Conservation (phyloP, 2,797 vertebrate species). For the Amphiprion clarkii region DNA sequence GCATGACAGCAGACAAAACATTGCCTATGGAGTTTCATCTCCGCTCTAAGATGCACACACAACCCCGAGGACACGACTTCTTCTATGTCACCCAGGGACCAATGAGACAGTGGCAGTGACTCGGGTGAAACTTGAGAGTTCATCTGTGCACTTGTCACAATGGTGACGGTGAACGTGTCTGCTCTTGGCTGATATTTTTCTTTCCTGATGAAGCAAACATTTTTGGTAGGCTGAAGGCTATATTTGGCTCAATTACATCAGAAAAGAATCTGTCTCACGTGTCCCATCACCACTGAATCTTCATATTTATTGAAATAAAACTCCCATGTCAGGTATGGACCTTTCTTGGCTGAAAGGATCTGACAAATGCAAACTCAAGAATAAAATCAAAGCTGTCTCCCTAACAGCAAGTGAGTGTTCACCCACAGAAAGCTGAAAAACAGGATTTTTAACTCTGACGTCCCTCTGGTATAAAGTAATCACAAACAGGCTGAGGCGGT, state of each 20-base stretch:
- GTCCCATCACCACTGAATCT: not conserved
- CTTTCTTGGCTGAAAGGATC: constrained; percentile 2
- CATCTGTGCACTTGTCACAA: constrained; percentile 63
- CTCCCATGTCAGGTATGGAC: not conserved
- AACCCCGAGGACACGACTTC: constrained; percentile 66
- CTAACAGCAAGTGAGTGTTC: not conserved
- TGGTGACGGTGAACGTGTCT: constrained; percentile 34
- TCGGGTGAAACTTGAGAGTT: constrained; percentile 59
- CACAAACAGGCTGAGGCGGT: not conserved
- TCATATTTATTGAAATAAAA: not conserved
- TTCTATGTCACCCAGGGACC: constrained; percentile 63
- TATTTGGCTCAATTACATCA: not conserved
- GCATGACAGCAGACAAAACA: constrained; percentile 67
- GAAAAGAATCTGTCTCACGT: not conserved
- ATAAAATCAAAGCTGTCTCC: not conserved
- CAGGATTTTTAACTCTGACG: not conserved
- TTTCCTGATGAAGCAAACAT: not conserved
- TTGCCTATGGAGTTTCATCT: constrained; percentile 55
- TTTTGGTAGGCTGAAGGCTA: constrained; percentile 14
- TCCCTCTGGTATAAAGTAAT: not conserved
- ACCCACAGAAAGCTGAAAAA: constrained; percentile 10
- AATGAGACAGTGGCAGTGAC: constrained; percentile 51
- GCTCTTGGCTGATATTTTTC: not conserved
- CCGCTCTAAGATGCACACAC: constrained; percentile 50
- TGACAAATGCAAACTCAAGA: constrained; percentile 1